Evolutionary conservation across 1,140 invertebrate species (phyloP), one percentile per base, ranked within the genome.

Genomic region (Mesaphorura yosii): DNA sequence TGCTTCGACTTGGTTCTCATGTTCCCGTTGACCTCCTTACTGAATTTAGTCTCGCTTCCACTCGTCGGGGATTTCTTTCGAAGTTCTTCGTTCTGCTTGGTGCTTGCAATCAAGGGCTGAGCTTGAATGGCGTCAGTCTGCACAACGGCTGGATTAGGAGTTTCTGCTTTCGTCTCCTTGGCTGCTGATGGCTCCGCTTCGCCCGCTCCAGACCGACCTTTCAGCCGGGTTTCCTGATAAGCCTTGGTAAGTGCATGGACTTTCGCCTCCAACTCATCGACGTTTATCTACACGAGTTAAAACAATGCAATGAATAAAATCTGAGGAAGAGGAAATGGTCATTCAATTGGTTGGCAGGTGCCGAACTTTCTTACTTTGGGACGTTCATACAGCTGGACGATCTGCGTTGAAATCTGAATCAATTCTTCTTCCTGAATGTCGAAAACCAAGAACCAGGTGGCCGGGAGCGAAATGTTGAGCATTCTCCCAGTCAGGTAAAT

Each of bases 401-500:
- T 89, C 22, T 81, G 78, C 29, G 80, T 69, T 60, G 84, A 90
- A 28, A 96, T 86, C 62, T 90, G 85, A 52, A 82, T 74, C 10
- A 98, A 88, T 45, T 88, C 78, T 15, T 76, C 75, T 70, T 93
- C 87, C 0, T 74, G 75, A 0, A 90, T 88, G 64, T 82, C 80
- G 67, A 97, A 95, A 1, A 91, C 68, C 1, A 76, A 70, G 67
- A 82, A 96, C 93, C 94, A 98, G 58, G 78, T 80, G 52, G 81
- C 84, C 5, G 92, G 91, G 49, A 98, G 65, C 10, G 87, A 79
- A 44, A 95, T 76, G 59, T 83, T 80, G 10, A 94, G 76, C 58
- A 89, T 81, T 19, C 92, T 76, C 3, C 92, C 88, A 46, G 89
- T 90, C 37, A 99, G 74, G 69, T 90, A 96, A 51, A 99, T 95